Conservation (phyloP, 2,113 vertebrate species). For the Pollimyrus isidori region DNA sequence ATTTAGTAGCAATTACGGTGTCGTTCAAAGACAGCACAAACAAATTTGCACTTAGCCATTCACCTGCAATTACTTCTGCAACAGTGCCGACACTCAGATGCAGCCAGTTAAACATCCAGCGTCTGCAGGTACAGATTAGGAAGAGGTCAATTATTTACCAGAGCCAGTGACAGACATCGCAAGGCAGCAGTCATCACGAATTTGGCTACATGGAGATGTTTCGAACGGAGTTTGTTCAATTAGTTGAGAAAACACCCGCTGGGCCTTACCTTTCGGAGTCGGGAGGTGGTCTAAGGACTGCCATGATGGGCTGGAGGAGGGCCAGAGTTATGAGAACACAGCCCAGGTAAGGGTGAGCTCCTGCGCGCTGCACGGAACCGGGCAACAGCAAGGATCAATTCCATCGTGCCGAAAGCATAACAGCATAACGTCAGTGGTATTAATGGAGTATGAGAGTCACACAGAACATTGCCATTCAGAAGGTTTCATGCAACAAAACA, state of each 20-base stretch:
- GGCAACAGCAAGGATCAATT: background rate
- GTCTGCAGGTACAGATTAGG: constrained; percentile 49
- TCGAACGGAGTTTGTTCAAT: background rate
- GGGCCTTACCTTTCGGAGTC: constrained; percentile 63
- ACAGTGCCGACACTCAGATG: constrained; percentile 67
- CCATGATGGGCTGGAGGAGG: constrained; percentile 68
- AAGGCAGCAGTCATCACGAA: background rate
- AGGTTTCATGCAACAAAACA: background rate
- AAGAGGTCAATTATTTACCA: background rate
- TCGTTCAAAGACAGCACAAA: background rate
- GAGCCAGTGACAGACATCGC: background rate
- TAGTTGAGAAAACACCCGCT: background rate
- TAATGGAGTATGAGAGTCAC: background rate
- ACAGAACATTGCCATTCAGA: background rate
- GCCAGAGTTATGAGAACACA: constrained; percentile 63
- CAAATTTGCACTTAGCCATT: constrained; percentile 34
- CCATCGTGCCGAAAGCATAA: background rate
- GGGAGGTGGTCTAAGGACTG: constrained; percentile 63
- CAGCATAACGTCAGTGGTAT: background rate
- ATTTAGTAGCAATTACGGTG: background rate
- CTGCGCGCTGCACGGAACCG: constrained; percentile 59
- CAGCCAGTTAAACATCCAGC: constrained; percentile 73
- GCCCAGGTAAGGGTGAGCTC: constrained; percentile 73
- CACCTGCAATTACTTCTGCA: constrained; percentile 74
- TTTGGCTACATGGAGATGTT: background rate